Evolutionary conservation across 2,797 vertebrate species (phyloP).

Genomic region (Pipistrellus pipistrellus): DNA sequence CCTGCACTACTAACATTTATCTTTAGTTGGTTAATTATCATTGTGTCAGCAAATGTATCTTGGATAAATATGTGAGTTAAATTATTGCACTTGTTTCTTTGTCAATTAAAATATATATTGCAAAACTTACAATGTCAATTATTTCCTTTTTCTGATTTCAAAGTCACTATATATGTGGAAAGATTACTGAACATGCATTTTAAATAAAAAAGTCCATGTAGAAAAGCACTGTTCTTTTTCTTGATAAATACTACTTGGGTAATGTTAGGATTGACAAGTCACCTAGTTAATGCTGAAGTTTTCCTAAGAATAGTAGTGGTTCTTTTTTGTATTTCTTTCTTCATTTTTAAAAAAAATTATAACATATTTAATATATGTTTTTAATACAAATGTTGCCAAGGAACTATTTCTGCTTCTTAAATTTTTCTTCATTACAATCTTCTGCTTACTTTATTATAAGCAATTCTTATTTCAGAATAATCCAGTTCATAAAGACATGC

Average conservation of each 20-base stretch:
- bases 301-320: not conserved
- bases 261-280: not conserved
- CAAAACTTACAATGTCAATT: not conserved
- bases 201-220: not conserved
- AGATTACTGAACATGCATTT: not conserved
- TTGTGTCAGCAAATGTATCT: not conserved
- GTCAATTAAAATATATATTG: not conserved
- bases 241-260: conserved; percentile 1
- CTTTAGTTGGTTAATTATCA: not conserved
- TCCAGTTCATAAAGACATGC: not conserved
- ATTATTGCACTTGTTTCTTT: not conserved
- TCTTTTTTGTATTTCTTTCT: not conserved
- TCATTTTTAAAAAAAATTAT: not conserved
- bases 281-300: not conserved
- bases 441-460: not conserved
- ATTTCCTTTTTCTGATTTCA: not conserved
- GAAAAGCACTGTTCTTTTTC: not conserved
- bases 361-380: not conserved
- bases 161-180: not conserved
- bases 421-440: not conserved
- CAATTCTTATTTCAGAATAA: conserved; percentile 17
- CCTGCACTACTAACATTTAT: not conserved
- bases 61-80: not conserved
- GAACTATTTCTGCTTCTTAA: not conserved
- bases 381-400: not conserved